Base-by-base conservation (phyloP, 1,140 invertebrate genomes). In the Metopolophium dirhodum region DNA sequence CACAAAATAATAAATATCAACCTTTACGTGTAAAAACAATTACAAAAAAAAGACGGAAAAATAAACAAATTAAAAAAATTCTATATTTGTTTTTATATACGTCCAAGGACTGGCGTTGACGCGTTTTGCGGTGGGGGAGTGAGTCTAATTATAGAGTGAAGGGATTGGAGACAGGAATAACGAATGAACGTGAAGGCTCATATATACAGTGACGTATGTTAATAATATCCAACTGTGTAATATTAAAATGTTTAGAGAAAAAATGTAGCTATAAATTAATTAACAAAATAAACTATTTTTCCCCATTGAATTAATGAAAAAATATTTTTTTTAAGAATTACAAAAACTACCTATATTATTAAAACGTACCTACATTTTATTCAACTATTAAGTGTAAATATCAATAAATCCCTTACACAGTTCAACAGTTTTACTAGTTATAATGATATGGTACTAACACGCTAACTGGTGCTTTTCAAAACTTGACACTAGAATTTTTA, bases 131-230 rank as follows among this genome's bases (percentile, higher is more conserved):
- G 91, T 85, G 91, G 91, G 88, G 49, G 82, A 51, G 45, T 93
- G 47, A 41, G n/a, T 93, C 91, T 93, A 93, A 93, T 86, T 93
- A 93, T 93, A 93, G 91, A 93, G 77, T 51, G 35, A 30, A 86
- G 49, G 82, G 77, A 93, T 92, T 77, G 90, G 54, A 26, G n/a
- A 85, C 91, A 83, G 49, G 41, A 57, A 89, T 89, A 57, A 57
- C 49, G 51, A 89, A 26, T 51, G 47, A 51, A 83, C 30, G 68
- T 20, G 45, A 91, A 82, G 57, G 35, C 45, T 54, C 49, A 41
- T 61, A 41, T 89, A 51, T 35, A n/a, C 47, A n/a, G 20, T 37
- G n/a, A 54, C 47, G 87, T 54, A 54, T 54, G 87, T 89, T 89
- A 35, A 54, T 89, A 89, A 51, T 89, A 89, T 37, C 3, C 61